phyloP scores from a whole-genome alignment of 2,888 invertebrate genomes.

The Himalopsyche kuldschensis region DNA sequence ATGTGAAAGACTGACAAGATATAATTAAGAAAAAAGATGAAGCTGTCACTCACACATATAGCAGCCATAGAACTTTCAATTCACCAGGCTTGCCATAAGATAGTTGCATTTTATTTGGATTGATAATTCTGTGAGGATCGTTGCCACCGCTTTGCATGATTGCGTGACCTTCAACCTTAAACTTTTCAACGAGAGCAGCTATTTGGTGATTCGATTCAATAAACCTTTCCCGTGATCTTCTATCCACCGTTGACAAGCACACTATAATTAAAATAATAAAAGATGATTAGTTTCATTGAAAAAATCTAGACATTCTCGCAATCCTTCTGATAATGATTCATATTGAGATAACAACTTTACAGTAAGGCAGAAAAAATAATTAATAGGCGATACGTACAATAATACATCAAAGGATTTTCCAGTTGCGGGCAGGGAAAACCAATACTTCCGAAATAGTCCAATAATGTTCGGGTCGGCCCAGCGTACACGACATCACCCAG shows the following conservation, averaged over 20 bases:
- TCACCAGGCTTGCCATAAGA: conserved; percentile 75
- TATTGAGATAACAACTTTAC: too few relatives aligned
- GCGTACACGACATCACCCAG: conserved; percentile 90
- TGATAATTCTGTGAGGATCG: conserved; percentile 62
- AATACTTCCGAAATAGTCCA: conserved; percentile 92
- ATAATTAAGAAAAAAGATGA: neutral
- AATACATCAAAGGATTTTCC: conserved; percentile 98
- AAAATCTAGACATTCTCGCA: neutral
- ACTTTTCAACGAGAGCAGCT: conserved; percentile 86
- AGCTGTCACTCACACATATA: conserved; percentile 62
- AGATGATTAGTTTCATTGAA: neutral
- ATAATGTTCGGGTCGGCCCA: conserved; percentile 87
- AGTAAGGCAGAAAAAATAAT: too few relatives aligned
- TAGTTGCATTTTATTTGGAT: conserved; percentile 72
- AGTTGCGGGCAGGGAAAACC: conserved; percentile 96
- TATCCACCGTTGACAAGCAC: conserved; percentile 65
- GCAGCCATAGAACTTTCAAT: conserved; percentile 67
- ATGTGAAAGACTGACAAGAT: conserved; percentile 49
- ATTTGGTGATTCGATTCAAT: conserved; percentile 93
- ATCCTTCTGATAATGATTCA: neutral
- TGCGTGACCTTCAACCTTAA: conserved; percentile 81
- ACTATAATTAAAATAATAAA: conserved; percentile 45
- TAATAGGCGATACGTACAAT: conserved; percentile 66
- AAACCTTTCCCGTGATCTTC: conserved; percentile 83
- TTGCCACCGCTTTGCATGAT: conserved; percentile 67